Evolutionary conservation across 2,888 invertebrate species (phyloP), one percentile per base, ranked within the genome.

Genomic region (Crossocerus cetratus): DNA sequence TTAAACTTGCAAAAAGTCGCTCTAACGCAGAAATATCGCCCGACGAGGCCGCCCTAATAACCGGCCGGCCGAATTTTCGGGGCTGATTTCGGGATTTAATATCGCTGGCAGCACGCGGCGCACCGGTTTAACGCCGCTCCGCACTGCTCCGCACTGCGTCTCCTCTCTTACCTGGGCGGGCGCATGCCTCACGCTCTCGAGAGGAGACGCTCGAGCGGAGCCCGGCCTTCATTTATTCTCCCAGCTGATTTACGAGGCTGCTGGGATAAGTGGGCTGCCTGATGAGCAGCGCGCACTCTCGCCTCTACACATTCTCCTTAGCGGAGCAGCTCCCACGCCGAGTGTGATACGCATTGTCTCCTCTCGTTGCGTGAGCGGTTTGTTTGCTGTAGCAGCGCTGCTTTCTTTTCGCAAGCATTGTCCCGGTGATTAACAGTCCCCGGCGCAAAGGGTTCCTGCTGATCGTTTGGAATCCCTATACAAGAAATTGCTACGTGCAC

Each of bases 221-320:
- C 58, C 56, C n/a, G 61, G 62, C 58, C 74, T 82, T 79, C 76
- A 65, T 81, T 81, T 82, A 74, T 81, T 65, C 66, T 69, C 16
- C 8, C 16, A 49, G 43, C 74, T 81, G 81, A 81, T 81, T 81
- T 81, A 82, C 76, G 82, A 43, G 76, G 64, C 64, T 71, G 68
- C 68, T n/a, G 56, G 73, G 79, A 76, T 81, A 82, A 81, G 81
- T 81, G 81, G 68, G 69, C 55, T 62, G 78, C 67, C 65, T 60
- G 76, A 69, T 70, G 79, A 72, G 67, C 76, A 66, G 73, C 63
- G 66, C 74, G 56, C 71, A 66, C 59, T 69, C 23, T 55, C 61
- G 62, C 42, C 32, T 32, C 32, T 32, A 57, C 60, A 65, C 45
- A 60, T 42, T 76, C 67, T 68, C 64, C 23, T 60, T 72, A 32